phyloP scores from a whole-genome alignment of 2,113 vertebrate genomes.

The Erpornis zantholeuca region DNA sequence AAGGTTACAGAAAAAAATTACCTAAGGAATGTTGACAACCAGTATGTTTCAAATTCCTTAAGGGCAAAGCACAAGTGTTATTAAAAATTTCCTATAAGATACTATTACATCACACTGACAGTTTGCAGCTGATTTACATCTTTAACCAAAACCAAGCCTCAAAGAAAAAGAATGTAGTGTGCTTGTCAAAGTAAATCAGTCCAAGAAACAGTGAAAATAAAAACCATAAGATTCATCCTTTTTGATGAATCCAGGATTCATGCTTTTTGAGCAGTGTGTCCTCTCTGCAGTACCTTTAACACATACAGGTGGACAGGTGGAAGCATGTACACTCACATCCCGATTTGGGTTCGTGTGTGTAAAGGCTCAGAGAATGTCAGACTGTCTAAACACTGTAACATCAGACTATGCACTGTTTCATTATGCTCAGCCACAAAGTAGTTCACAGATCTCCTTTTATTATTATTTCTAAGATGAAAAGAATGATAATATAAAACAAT shows the following conservation, averaged over 20 bases:
- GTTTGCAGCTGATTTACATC: background rate
- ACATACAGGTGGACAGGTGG: background rate
- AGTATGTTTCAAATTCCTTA: background rate
- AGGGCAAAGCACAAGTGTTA: background rate
- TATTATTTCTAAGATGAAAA: background rate
- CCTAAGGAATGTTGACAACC: background rate
- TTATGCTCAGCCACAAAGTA: background rate
- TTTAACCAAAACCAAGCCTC: background rate
- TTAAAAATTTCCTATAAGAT: background rate
- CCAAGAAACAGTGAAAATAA: background rate
- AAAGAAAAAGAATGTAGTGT: background rate
- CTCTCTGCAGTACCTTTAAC: background rate
- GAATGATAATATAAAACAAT: background rate
- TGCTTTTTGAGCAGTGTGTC: rapidly evolving
- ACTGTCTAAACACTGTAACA: background rate
- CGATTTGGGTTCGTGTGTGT: background rate
- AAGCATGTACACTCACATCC: background rate
- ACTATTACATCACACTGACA: background rate
- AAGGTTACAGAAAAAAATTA: background rate
- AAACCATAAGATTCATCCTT: background rate
- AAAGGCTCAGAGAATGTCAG: background rate
- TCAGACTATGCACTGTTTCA: background rate
- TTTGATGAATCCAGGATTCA: background rate
- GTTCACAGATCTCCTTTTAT: background rate
- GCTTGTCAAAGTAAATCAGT: background rate